Evolutionary conservation across 2,888 invertebrate genomes (phyloP).

Genomic region (Deilephila porcellus): DNA sequence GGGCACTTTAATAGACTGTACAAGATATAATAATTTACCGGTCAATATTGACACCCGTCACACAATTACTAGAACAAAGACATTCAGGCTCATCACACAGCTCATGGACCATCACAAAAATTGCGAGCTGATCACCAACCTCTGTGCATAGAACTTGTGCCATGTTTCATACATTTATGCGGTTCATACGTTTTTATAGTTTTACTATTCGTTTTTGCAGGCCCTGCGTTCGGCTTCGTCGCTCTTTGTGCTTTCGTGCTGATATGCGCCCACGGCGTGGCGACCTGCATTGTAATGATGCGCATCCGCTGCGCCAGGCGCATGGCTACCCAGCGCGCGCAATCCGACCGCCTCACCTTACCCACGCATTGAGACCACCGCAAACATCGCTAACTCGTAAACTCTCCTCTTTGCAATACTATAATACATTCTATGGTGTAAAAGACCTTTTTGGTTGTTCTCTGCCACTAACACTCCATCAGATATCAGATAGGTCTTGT

Average conservation of each 20-base stretch:
- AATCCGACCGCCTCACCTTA: constrained; percentile 60
- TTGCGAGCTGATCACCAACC: background rate
- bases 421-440: background rate
- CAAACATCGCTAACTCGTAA: background rate
- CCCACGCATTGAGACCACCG: constrained; percentile 65
- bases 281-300: constrained; percentile 56
- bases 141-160: too few species aligned
- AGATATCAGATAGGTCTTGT: background rate
- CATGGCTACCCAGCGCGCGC: constrained; percentile 49
- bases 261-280: constrained; percentile 70
- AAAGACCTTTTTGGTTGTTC: background rate
- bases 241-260: constrained; percentile 74
- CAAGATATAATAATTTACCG: constrained; percentile 1
- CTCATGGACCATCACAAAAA: background rate
- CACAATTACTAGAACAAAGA: background rate
- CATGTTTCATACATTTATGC: too few species aligned
- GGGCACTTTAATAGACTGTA: constrained; percentile 11
- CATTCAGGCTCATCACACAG: background rate
- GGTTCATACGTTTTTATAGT: background rate
- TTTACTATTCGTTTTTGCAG: constrained; percentile 47
- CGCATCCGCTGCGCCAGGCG: constrained; percentile 60
- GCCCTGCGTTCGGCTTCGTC: constrained; percentile 74
- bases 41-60: constrained; percentile 1
- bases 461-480: background rate
- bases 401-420: background rate